Conservation (phyloP, 2,888 invertebrate species). For the Tridacna crocea region DNA sequence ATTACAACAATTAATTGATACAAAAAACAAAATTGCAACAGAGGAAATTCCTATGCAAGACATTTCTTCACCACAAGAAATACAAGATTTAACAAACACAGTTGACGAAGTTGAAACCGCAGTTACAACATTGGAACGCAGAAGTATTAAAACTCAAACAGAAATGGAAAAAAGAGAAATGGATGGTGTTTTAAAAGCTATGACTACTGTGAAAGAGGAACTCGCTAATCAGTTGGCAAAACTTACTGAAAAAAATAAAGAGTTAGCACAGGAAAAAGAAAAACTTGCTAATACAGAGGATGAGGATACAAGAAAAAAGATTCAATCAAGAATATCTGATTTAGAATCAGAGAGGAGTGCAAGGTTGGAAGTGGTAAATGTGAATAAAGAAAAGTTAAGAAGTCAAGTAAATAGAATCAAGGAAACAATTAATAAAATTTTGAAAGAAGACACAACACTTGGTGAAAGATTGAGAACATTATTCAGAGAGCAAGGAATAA, state of each 20-base stretch:
- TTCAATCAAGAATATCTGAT: constrained; percentile 25
- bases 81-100: constrained; percentile 36
- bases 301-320: constrained; percentile 30
- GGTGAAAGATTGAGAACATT: constrained; percentile 42
- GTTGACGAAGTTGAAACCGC: constrained; percentile 39
- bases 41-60: constrained; percentile 40
- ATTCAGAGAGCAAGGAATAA: constrained; percentile 52
- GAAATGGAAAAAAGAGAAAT: constrained; percentile 40
- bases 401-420: constrained; percentile 44
- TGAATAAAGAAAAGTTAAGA: constrained; percentile 40
- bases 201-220: constrained; percentile 46
- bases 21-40: constrained; percentile 18
- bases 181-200: constrained; percentile 41
- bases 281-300: constrained; percentile 31
- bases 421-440: constrained; percentile 38
- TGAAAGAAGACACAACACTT: constrained; percentile 39
- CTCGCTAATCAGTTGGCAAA: constrained; percentile 43
- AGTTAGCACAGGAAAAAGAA: constrained; percentile 31
- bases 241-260: constrained; percentile 36
- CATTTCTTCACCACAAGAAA: constrained; percentile 41
- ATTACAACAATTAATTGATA: too few relatives aligned
- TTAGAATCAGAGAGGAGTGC: constrained; percentile 44
- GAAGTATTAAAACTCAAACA: constrained; percentile 27
- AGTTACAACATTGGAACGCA: constrained; percentile 34
- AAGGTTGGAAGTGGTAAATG: constrained; percentile 40